Conservation (phyloP, 2,797 vertebrate species). For the Gallirallus australis region DNA sequence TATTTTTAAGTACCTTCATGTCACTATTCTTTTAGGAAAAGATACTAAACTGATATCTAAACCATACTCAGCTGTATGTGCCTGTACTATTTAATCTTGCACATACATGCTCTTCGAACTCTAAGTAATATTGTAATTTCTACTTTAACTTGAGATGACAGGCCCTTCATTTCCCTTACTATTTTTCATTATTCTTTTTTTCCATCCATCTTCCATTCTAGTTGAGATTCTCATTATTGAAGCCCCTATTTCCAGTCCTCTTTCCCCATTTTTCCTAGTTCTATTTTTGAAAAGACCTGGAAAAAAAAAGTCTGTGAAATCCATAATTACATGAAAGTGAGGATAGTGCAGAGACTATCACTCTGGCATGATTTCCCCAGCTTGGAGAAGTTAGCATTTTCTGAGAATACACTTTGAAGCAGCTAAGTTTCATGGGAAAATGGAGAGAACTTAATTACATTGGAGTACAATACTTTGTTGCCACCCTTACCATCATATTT, state of each 20-base stretch:
- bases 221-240: neutral
- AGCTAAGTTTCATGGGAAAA: constrained; percentile 22
- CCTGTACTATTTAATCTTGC: neutral
- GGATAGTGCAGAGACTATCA: neutral
- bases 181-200: neutral
- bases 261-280: neutral
- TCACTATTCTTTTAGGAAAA: neutral
- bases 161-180: neutral
- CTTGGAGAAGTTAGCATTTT: neutral
- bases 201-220: neutral
- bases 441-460: constrained; percentile 36
- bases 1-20: neutral
- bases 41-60: neutral
- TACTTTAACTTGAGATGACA: neutral
- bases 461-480: neutral
- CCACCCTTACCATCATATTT: neutral
- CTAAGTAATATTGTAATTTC: neutral
- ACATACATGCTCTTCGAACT: neutral
- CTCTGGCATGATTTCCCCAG: neutral
- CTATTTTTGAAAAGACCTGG: neutral
- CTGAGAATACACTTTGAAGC: neutral
- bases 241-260: neutral
- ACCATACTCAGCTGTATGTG: neutral
- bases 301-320: neutral
- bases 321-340: neutral